Percentiles rank a stretch among this genome's conserved stretches.
Conservation (phyloP, 1,140 invertebrate genomes). For the Aphelinus certus region DNA sequence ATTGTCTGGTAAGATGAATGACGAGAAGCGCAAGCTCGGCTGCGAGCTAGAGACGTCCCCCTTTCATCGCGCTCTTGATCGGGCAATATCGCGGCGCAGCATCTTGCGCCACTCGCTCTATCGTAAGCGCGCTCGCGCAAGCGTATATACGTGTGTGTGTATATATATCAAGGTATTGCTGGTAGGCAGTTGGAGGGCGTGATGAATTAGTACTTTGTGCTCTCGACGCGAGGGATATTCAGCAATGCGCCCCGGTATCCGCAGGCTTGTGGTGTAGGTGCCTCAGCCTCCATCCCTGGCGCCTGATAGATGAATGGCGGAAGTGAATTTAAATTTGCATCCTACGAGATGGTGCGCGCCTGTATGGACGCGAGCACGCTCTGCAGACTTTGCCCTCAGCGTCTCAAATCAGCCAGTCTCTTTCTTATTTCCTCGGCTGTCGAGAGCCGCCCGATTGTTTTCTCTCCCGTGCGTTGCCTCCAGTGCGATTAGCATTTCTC, state of each 20-base stretch:
- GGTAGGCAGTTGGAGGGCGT: not conserved
- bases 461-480: not conserved
- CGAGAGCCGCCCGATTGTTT: not conserved
- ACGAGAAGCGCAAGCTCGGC: not conserved
- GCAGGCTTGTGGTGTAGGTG: not conserved
- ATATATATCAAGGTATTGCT: slow-evolving; percentile 3
- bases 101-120: not conserved
- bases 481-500: not conserved
- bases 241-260: no score
- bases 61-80: slow-evolving; percentile 19
- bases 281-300: slow-evolving; percentile 2
- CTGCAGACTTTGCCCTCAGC: not conserved
- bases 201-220: slow-evolving; percentile 20
- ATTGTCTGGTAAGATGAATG: not conserved
- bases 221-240: not conserved
- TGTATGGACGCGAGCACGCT: not conserved
- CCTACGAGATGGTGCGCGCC: no score
- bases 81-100: slow-evolving; percentile 1
- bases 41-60: not conserved
- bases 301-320: slow-evolving; percentile 21
- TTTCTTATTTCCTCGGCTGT: not conserved
- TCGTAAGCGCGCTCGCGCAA: no score
- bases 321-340: slow-evolving; percentile 24
- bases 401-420: no score
- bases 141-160: no score